Base-by-base conservation (phyloP, 2,797 vertebrate species). In the Sebastes kiyomatsui region DNA sequence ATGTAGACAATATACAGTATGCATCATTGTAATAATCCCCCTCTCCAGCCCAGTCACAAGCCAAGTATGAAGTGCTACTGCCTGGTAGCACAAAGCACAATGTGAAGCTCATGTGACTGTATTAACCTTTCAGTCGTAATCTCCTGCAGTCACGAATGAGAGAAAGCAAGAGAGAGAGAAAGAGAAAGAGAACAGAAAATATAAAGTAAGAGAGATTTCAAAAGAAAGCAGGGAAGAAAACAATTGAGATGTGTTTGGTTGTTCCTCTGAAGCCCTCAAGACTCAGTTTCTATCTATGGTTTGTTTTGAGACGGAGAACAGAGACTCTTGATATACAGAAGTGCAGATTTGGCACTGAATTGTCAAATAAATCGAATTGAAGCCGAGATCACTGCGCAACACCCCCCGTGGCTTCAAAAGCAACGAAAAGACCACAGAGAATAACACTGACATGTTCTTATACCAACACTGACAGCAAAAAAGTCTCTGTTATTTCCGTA, bases 51-150 rank as follows among this genome's bases (percentile, higher is more conserved):
- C 52, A 81, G 94, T 95, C 94, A 95, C 93, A 94, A 92, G 94
- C 83, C 75, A 55, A 84, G 84, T 81, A 81, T 84, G 88, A 82
- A 84, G 80, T 72, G 78, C 85, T 88, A 70, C 87, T 93, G 88
- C 92, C 87, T 90, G 84, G 91, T 88, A 89, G 91, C 88, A 93
- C 88, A 88, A 87, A 91, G 90, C 91, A 90, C 90, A 94, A 87
- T 72, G 91, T 94, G 94, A 88, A 90, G 82, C 90, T 90, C 95
- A 95, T 95, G 94, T 95, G 94, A 96, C 90, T 85, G 91, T 80
- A 93, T 92, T 94, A 94, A 93, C 92, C 92, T 92, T 90, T 90
- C 83, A 81, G 77, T 83, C 87, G 69, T 93, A 95, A 95, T 94
- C 93, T 92, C 85, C 68, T 68, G 80, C 83, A 93, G 91, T 92